Evolutionary conservation across 1,140 invertebrate genomes (phyloP), one percentile per base, ranked within the genome.

Genomic region (Scaptomyza graminum): DNA sequence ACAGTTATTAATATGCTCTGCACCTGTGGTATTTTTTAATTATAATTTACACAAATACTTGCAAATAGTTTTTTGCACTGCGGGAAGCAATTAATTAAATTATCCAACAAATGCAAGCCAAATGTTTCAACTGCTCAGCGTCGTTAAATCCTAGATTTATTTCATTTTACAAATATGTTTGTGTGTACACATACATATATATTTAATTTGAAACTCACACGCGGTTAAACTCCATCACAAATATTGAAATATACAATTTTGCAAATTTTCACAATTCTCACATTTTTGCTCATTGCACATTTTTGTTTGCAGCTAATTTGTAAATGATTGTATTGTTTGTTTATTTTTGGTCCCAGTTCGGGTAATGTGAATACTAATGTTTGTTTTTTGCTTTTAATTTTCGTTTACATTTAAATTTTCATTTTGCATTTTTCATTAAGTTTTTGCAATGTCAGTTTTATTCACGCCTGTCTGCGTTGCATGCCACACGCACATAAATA

Each of bases 1-100:
- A 31, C 18, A 39, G 41, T 59, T 66, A 71, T 66, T 71, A 52
- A 65, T 65, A 64, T 6, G 9, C 31, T 18, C 28, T 28, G 60
- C 47, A 50, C 18, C 54, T 66, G 63, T n/a, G 68, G 54, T 18
- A 66, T 66, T 59, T 59, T 71, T 59, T 66, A 66, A 59, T 65
- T 66, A 52, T 22, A 66, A 71, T 52, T 47, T 49, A 18, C 34
- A 41, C 8, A 63, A 68, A 68, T 61, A 52, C 37, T 62, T 68
- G 9, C 31, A 13, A 50, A 16, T 12, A 41, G 4, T 49, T 28
- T 50, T 49, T 13, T 31, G 9, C 22, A 47, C 25, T 11, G 18
- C 15, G 39, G 3, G 8, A 22, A 25, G 82, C 79, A 85, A 85
- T 87, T 77, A 85, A 84, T 81, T 87, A 81, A 71, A 75, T 84